Conservation (phyloP, 1,140 invertebrate genomes). For the Propsilocerus akamusi region DNA sequence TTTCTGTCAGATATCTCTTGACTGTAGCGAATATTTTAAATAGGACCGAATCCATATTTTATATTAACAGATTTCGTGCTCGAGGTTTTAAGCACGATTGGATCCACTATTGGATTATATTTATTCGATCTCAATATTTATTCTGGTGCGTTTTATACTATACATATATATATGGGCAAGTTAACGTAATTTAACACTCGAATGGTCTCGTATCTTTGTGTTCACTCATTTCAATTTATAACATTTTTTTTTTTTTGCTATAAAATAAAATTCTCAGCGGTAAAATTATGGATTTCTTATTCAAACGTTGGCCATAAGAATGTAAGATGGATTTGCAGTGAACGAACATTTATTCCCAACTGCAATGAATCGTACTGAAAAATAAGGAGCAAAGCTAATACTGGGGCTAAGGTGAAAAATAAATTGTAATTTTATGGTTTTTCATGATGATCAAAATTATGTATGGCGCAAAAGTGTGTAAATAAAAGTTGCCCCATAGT, state of each 20-base stretch:
- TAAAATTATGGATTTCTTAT: not conserved
- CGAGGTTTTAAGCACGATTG: slow-evolving; percentile 1
- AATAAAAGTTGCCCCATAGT: not conserved
- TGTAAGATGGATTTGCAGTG: no score
- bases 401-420: not conserved
- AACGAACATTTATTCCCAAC: not conserved
- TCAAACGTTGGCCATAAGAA: slow-evolving; percentile 1
- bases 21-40: no score
- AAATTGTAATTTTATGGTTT: slow-evolving; percentile 1
- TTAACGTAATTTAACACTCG: slow-evolving; percentile 1
- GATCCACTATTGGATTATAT: slow-evolving; percentile 2
- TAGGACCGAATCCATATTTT: not conserved
- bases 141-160: not conserved
- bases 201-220: not conserved
- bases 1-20: no score
- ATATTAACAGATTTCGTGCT: not conserved
- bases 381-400: not conserved
- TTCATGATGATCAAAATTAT: not conserved
- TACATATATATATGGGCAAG: no score
- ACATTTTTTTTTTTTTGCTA: not conserved
- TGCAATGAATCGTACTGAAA: not conserved
- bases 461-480: not conserved
- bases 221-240: not conserved
- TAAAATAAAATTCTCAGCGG: not conserved
- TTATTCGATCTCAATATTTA: not conserved